phyloP scores from a whole-genome alignment of 2,888 invertebrate genomes.

The Clistopyga incitator region DNA sequence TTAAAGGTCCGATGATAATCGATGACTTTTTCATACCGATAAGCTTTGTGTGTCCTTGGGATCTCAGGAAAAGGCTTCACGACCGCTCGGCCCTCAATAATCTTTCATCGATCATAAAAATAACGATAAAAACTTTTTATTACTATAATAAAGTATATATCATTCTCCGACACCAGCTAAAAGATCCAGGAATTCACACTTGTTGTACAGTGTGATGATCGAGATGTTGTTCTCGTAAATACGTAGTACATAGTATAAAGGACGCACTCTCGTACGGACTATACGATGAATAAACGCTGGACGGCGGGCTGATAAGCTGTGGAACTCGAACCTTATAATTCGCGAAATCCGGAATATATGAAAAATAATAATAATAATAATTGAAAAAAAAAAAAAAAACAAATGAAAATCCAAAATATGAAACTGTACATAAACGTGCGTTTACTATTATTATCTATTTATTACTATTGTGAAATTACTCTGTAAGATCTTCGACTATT shows the following conservation, averaged over 20 bases:
- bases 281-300: slow-evolving; percentile 31
- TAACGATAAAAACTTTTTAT: slow-evolving; percentile 22
- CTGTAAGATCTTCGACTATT: slow-evolving; percentile 75
- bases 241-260: slow-evolving; percentile 4
- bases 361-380: slow-evolving; percentile 44
- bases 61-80: slow-evolving; percentile 10
- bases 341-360: slow-evolving; percentile 46
- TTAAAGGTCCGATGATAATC: not conserved
- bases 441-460: slow-evolving; percentile 77
- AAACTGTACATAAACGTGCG: slow-evolving; percentile 77
- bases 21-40: not conserved
- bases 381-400: no score
- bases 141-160: slow-evolving; percentile 32
- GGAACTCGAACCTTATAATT: slow-evolving; percentile 53
- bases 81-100: slow-evolving; percentile 13
- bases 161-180: slow-evolving; percentile 38
- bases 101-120: slow-evolving; percentile 20
- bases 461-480: slow-evolving; percentile 72
- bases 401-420: slow-evolving; percentile 54
- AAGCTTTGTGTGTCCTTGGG: slow-evolving; percentile 15
- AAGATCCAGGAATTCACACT: slow-evolving; percentile 25
- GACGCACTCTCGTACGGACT: slow-evolving; percentile 34
- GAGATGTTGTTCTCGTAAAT: slow-evolving; percentile 27
- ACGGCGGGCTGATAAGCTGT: slow-evolving; percentile 33
- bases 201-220: slow-evolving; percentile 16